Evolutionary conservation across 2,113 vertebrate genomes (phyloP).

Genomic region (Morone chrysops): DNA sequence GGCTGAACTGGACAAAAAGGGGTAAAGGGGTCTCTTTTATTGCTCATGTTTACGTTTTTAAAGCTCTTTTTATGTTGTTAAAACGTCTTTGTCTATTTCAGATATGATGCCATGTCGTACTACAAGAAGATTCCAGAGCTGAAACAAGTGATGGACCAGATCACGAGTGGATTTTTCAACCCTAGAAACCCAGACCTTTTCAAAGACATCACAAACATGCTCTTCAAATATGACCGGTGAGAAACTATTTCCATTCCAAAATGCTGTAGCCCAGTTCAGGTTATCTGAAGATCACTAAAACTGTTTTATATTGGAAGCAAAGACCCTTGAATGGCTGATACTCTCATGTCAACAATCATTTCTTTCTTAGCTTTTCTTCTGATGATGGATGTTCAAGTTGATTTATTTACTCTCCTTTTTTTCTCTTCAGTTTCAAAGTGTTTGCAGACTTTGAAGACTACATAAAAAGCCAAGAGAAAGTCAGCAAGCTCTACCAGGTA

Average conservation of each 20-base stretch:
- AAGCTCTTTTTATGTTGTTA: not conserved
- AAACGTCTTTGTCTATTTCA: conserved; percentile 55
- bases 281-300: not conserved
- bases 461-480: conserved; percentile 90
- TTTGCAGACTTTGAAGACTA: conserved; percentile 96
- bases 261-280: not conserved
- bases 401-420: conserved; percentile 33
- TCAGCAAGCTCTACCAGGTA: conserved; percentile 94
- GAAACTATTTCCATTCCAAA: not conserved
- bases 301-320: not conserved
- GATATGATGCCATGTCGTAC: conserved; percentile 91
- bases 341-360: not conserved
- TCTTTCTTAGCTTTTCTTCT: not conserved
- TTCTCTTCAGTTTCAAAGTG: conserved; percentile 91
- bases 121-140: conserved; percentile 91
- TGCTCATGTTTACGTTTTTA: not conserved
- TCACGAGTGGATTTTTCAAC: conserved; percentile 91
- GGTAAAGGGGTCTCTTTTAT: conserved; percentile 78
- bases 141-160: conserved; percentile 92
- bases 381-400: not conserved
- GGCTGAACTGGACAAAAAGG: conserved; percentile 88
- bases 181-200: conserved; percentile 91
- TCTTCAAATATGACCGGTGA: conserved; percentile 94
- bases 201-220: conserved; percentile 91
- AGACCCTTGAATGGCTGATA: not conserved